Percentiles rank a stretch among this genome's conserved stretches.
phyloP scores from a whole-genome alignment of 1,140 invertebrate species.

The Brachionus angularis region DNA sequence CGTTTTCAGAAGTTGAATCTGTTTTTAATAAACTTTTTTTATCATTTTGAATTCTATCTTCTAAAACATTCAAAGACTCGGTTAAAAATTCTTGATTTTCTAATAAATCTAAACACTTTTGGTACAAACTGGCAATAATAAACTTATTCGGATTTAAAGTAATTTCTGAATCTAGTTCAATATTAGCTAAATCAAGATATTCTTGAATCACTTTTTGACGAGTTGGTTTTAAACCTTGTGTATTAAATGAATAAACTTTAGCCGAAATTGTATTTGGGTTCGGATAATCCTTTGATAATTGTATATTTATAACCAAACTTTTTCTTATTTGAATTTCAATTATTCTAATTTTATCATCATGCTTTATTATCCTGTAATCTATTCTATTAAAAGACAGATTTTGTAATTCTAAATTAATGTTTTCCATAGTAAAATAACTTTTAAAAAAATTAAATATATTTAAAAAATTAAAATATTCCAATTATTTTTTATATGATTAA shows the following conservation, averaged over 20 bases:
- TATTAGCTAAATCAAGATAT: background rate
- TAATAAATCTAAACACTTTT: background rate
- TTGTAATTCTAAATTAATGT: background rate
- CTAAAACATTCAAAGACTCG: background rate
- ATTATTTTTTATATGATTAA: too few species aligned
- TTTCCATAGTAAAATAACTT: too few species aligned
- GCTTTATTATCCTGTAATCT: too few species aligned
- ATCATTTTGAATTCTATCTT: background rate
- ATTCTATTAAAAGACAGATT: background rate
- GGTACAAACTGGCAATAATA: background rate
- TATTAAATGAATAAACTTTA: background rate
- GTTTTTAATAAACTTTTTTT: background rate
- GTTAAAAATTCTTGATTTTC: background rate
- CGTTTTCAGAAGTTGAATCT: background rate
- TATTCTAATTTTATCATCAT: slow-evolving; percentile 4
- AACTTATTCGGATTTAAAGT: background rate
- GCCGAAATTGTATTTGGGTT: background rate
- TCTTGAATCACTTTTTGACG: slow-evolving; percentile 17
- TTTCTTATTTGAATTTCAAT: background rate
- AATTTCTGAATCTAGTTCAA: slow-evolving; percentile 22
- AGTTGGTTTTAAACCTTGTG: slow-evolving; percentile 1
- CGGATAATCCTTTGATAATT: slow-evolving; percentile 26
- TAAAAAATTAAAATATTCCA: too few species aligned
- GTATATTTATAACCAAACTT: background rate
- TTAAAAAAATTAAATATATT: too few species aligned